Conservation (phyloP, 2,113 vertebrate genomes). For the Thalassarche chlororhynchos region DNA sequence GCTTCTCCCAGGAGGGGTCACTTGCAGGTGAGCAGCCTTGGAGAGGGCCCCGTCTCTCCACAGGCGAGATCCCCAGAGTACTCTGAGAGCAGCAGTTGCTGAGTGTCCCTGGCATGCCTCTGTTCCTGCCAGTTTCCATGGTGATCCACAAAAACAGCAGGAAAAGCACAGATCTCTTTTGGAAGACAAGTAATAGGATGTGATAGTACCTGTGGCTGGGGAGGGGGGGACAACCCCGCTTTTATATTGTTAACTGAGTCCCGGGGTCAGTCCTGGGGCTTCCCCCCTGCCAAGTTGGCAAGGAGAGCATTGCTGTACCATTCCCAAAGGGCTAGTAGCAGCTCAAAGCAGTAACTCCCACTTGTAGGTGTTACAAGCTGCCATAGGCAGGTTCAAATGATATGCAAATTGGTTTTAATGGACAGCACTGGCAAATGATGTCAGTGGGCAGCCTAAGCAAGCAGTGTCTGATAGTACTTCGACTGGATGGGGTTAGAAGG, state of each 20-base stretch:
- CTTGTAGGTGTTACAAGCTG: not conserved
- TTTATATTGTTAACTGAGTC: not conserved
- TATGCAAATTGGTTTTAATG: not conserved
- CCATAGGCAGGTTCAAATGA: not conserved
- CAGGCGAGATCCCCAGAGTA: not conserved
- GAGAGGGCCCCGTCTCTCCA: not conserved
- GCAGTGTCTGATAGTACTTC: not conserved
- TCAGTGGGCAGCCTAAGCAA: not conserved
- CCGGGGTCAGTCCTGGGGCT: not conserved
- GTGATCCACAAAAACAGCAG: not conserved
- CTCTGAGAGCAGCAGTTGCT: not conserved
- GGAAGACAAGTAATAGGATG: not conserved
- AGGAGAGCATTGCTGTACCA: not conserved
- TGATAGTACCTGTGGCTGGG: not conserved
- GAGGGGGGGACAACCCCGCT: not conserved
- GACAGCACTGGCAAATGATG: not conserved
- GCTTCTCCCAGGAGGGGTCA: not conserved
- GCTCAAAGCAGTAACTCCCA: not conserved
- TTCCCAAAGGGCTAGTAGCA: not conserved
- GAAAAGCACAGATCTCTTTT: not conserved
- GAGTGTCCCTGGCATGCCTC: not conserved
- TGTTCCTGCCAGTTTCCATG: slow-evolving; percentile 21
- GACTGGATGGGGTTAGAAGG: not conserved
- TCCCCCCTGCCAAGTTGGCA: not conserved
- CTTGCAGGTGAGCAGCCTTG: not conserved